Percentiles rank a stretch among this genome's conserved stretches.
Evolutionary conservation across 2,113 vertebrate species (phyloP).

Genomic region (Microtus richardsoni): DNA sequence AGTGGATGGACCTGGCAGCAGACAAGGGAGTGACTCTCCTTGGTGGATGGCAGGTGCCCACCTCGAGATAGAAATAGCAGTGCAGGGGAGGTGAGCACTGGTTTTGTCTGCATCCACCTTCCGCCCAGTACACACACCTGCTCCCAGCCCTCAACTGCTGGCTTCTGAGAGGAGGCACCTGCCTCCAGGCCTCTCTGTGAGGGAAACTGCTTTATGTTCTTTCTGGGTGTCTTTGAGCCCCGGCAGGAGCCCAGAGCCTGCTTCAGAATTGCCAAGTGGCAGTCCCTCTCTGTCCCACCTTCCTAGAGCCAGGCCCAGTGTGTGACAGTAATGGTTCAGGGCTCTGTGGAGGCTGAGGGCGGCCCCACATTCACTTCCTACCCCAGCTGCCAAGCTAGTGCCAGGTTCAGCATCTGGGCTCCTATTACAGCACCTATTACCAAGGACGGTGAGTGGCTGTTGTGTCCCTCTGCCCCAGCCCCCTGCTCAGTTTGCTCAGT

Average conservation of each 20-base stretch:
- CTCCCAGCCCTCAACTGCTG: background rate
- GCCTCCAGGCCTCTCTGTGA: background rate
- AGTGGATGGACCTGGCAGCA: background rate
- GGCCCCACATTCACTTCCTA: fast-evolving
- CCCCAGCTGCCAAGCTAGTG: background rate
- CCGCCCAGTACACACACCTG: background rate
- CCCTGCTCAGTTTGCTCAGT: background rate
- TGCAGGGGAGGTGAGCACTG: too few relatives aligned
- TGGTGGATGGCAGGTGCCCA: background rate
- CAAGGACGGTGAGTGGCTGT: background rate
- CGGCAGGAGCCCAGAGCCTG: background rate
- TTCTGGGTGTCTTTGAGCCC: background rate
- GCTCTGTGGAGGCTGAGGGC: background rate
- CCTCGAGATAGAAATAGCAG: background rate
- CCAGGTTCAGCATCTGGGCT: background rate
- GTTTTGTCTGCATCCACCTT: background rate
- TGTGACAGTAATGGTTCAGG: background rate
- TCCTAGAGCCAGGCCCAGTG: fast-evolving
- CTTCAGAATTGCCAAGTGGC: background rate
- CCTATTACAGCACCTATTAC: background rate
- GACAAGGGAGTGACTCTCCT: too few relatives aligned
- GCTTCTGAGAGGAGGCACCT: background rate
- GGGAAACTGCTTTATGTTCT: background rate
- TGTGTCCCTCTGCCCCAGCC: too few relatives aligned
- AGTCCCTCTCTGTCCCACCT: background rate